These are phyloP conservation scores for Lithophane socia DNA, from an alignment of 2,888 invertebrate species.

Conservation along the genomic window DNA sequence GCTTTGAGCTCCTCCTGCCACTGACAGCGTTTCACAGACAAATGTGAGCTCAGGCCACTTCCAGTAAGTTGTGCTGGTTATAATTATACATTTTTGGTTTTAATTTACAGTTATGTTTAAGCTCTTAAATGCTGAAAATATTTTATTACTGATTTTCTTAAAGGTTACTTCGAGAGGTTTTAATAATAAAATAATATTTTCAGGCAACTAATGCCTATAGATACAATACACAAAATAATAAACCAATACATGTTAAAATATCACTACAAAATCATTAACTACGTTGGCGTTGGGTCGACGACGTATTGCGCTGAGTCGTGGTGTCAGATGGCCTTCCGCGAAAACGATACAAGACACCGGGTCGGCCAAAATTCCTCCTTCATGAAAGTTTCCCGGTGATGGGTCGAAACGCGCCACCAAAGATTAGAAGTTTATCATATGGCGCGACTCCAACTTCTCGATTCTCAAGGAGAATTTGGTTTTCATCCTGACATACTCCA, in stretches of 20 bases:
- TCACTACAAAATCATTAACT: neutral
- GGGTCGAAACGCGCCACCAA: neutral
- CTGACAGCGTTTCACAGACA: conserved; percentile 39
- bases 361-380: neutral
- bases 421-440: neutral
- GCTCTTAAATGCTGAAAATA: neutral
- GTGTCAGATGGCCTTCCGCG: neutral
- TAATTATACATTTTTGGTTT: neutral
- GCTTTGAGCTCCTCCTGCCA: conserved; percentile 47
- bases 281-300: neutral
- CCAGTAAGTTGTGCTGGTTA: neutral
- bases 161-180: neutral
- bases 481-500: neutral
- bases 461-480: too few species aligned
- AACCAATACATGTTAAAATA: neutral
- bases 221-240: neutral
- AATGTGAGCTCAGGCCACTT: conserved; percentile 5
- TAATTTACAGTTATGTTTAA: neutral
- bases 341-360: neutral
- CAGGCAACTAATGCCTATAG: neutral
- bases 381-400: neutral
- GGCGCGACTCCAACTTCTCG: neutral
- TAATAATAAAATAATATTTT: neutral
- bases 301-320: neutral
- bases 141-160: neutral